Conservation (phyloP, 2,797 vertebrate genomes). For the Anolis apletophallus region DNA sequence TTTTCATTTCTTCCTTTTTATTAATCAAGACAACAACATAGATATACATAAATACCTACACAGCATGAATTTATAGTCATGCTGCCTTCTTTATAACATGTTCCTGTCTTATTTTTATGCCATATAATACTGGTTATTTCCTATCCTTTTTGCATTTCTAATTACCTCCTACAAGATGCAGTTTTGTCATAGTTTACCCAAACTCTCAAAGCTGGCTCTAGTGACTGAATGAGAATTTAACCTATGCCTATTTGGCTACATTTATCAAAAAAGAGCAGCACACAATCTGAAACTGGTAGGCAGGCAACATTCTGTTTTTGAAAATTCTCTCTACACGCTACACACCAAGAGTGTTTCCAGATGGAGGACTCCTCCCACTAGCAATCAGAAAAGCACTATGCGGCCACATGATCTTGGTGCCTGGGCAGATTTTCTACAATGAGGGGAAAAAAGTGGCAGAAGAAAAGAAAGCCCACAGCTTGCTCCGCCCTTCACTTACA, state of each 20-base stretch:
- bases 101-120: slow-evolving; percentile 48
- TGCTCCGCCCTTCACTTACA: too few relatives aligned
- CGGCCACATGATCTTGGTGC: neutral
- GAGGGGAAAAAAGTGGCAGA: neutral
- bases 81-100: slow-evolving; percentile 63
- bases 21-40: slow-evolving; percentile 64
- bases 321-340: neutral
- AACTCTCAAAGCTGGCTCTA: slow-evolving; percentile 45
- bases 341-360: neutral
- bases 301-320: neutral
- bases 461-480: too few relatives aligned
- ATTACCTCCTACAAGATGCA: slow-evolving; percentile 64
- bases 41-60: slow-evolving; percentile 57
- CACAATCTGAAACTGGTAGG: slow-evolving; percentile 6
- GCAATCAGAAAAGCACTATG: neutral
- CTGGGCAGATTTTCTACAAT: neutral
- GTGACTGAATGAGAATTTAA: neutral
- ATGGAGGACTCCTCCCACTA: neutral
- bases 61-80: slow-evolving; percentile 54
- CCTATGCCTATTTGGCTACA: slow-evolving; percentile 11
- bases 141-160: slow-evolving; percentile 60
- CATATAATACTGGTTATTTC: slow-evolving; percentile 51
- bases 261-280: neutral
- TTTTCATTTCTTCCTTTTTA: slow-evolving; percentile 68
- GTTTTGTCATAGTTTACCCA: slow-evolving; percentile 61